Conservation (phyloP, 2,113 vertebrate species). For the Tenrec ecaudatus region DNA sequence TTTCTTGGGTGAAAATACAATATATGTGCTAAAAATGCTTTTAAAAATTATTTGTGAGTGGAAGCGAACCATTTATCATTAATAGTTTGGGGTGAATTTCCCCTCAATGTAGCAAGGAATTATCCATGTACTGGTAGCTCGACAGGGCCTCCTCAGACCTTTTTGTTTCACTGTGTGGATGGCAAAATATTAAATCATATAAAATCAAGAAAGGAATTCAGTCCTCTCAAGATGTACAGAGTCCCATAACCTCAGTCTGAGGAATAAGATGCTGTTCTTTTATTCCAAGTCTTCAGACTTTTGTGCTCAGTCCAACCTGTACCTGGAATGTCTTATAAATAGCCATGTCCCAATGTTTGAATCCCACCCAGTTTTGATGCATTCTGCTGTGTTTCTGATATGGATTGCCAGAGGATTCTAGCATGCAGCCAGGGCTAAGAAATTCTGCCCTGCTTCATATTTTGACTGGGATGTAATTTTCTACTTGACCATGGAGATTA, state of each 20-base stretch:
- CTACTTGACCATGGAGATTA: not conserved
- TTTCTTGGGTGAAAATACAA: too few species aligned
- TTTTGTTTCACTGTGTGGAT: not conserved
- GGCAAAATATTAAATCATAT: not conserved
- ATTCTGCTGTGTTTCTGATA: not conserved
- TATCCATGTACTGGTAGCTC: not conserved
- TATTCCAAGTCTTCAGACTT: constrained; percentile 16
- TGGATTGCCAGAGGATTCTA: not conserved
- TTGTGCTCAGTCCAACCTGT: not conserved
- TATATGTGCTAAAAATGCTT: too few species aligned
- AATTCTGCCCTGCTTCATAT: not conserved
- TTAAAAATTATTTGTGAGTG: not conserved
- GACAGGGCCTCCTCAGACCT: not conserved
- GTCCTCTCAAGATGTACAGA: not conserved
- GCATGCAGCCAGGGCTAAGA: not conserved
- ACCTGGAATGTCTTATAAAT: not conserved
- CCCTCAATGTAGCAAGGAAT: not conserved
- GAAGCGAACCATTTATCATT: too few species aligned
- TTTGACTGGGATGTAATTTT: not conserved
- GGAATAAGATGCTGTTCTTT: not conserved
- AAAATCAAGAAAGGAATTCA: constrained; percentile 33
- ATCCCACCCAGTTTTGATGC: not conserved
- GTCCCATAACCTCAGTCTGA: not conserved
- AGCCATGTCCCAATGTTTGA: too few species aligned
- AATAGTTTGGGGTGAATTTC: too few species aligned